A percentile compares a stretch with the other conserved stretches of the same genome.
Conservation (phyloP, 2,888 invertebrate genomes). For the Camptogramma bilineatum region DNA sequence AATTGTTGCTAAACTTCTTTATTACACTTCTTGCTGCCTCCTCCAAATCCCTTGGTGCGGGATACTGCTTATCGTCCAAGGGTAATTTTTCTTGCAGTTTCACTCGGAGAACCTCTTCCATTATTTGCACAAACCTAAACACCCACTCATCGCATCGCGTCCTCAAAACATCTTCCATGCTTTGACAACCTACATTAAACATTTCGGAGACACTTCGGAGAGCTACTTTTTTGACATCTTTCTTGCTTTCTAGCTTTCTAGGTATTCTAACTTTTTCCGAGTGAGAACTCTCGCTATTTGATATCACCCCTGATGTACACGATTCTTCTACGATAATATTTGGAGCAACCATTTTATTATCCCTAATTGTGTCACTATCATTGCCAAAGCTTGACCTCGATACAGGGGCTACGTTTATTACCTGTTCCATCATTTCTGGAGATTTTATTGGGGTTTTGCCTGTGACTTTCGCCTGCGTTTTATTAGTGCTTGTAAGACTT, state of each 20-base stretch:
- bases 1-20: conserved; percentile 53
- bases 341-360: neutral
- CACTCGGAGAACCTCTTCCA: conserved; percentile 72
- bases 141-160: conserved; percentile 71
- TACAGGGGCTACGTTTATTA: neutral
- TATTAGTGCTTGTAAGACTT: neutral
- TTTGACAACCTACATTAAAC: conserved; percentile 59
- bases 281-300: conserved; percentile 46
- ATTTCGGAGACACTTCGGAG: conserved; percentile 50
- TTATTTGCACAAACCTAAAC: conserved; percentile 71
- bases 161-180: conserved; percentile 63
- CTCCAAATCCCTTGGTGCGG: conserved; percentile 68
- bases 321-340: conserved; percentile 53
- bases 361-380: conserved; percentile 18
- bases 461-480: neutral
- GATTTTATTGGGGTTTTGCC: neutral
- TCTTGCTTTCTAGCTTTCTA: no score
- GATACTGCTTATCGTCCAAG: conserved; percentile 49
- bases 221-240: conserved; percentile 18
- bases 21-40: conserved; percentile 69
- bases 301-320: conserved; percentile 57
- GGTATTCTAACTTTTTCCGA: conserved; percentile 12
- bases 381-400: conserved; percentile 11
- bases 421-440: neutral
- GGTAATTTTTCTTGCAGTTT: conserved; percentile 58